Evolutionary conservation across 2,797 vertebrate species (phyloP).

Genomic region (Prionace glauca): DNA sequence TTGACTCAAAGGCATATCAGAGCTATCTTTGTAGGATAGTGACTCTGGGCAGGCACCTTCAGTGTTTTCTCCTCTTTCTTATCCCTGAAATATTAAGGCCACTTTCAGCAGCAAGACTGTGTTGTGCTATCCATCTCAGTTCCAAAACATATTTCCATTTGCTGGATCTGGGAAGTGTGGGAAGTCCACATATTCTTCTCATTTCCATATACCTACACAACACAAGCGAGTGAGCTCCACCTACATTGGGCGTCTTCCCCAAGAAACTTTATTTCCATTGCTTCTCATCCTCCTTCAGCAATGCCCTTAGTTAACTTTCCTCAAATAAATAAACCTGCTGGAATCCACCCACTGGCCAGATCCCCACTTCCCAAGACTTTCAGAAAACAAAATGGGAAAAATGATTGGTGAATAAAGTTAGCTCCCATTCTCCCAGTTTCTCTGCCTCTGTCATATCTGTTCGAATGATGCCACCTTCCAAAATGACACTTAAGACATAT

Average conservation of each 20-base stretch:
- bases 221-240: not conserved
- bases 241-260: not conserved
- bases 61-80: not conserved
- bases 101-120: not conserved
- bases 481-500: too few species aligned
- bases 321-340: not conserved
- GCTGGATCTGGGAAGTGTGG: not conserved
- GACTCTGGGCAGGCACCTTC: not conserved
- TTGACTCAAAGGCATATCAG: not conserved
- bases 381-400: not conserved
- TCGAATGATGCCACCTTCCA: too few species aligned
- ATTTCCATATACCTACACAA: not conserved
- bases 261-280: not conserved
- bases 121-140: not conserved
- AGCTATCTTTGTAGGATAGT: not conserved
- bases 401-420: not conserved
- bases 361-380: not conserved
- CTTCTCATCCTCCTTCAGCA: not conserved
- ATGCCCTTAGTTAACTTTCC: not conserved
- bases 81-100: not conserved
- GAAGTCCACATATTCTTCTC: not conserved
- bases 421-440: too few species aligned
- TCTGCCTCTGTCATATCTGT: too few species aligned
- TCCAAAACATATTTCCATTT: too few species aligned
- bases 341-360: not conserved